These are phyloP conservation scores for Chirona hameri DNA, from an alignment of 2,888 invertebrate species.

Conservation along the genomic window DNA sequence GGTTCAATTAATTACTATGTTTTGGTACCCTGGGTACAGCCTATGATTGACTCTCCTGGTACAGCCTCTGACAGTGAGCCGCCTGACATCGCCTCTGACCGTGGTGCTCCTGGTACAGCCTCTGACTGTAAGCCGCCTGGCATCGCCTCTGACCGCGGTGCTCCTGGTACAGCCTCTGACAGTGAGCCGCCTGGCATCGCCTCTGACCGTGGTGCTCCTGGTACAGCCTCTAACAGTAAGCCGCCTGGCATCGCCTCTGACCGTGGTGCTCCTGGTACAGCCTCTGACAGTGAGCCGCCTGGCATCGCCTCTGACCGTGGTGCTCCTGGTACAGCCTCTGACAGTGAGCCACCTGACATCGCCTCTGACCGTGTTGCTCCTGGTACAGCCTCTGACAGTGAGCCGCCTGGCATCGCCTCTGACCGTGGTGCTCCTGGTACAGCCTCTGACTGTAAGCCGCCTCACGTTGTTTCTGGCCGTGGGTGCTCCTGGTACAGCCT, in stretches of 20 bases:
- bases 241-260: background rate
- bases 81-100: background rate
- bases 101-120: background rate
- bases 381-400: too few species aligned
- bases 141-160: too few species aligned
- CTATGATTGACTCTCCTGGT: too few species aligned
- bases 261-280: background rate
- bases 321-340: too few species aligned
- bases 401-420: background rate
- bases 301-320: background rate
- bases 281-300: background rate
- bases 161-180: background rate
- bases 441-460: too few species aligned
- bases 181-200: background rate
- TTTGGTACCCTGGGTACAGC: too few species aligned
- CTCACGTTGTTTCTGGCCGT: background rate
- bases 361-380: background rate
- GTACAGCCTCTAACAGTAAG: background rate
- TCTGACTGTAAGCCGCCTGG: too few species aligned
- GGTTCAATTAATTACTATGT: too few species aligned
- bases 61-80: too few species aligned
- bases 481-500: background rate
- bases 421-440: background rate
- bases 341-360: background rate
- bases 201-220: too few species aligned